phyloP scores from a whole-genome alignment of 2,888 invertebrate species.

The Apamea epomidion region DNA sequence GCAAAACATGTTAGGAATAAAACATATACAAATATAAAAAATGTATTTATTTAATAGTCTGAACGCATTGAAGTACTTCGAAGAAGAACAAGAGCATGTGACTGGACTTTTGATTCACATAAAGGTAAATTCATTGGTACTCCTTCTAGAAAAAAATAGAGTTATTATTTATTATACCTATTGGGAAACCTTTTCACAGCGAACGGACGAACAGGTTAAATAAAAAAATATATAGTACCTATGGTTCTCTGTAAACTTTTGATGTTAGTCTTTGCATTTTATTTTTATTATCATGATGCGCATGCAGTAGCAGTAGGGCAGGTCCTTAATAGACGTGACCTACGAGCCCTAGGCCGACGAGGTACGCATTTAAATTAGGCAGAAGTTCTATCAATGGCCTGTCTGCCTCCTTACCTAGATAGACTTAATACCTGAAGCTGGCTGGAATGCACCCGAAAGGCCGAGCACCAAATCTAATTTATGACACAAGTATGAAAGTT shows the following conservation, averaged over 20 bases:
- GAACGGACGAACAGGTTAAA: not conserved
- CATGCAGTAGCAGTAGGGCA: not conserved
- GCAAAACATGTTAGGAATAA: conserved; percentile 14
- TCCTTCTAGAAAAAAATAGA: not conserved
- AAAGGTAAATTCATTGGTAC: not conserved
- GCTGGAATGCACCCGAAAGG: not conserved
- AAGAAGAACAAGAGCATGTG: conserved; percentile 19
- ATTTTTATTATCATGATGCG: too few relatives aligned
- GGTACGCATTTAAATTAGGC: conserved; percentile 34
- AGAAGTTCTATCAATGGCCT: conserved; percentile 15
- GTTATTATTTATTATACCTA: too few relatives aligned
- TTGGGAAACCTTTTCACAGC: not conserved
- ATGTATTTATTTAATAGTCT: conserved; percentile 11
- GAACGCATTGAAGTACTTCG: conserved; percentile 16
- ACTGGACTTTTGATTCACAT: conserved; percentile 4
- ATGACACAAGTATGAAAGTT: not conserved
- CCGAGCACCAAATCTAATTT: not conserved
- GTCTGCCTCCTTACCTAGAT: conserved; percentile 27
- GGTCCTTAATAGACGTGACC: conserved; percentile 18
- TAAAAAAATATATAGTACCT: not conserved
- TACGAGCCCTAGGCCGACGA: not conserved
- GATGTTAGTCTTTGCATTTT: conserved; percentile 3
- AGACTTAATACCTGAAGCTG: not conserved
- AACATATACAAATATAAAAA: not conserved
- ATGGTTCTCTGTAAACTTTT: not conserved